Evolutionary conservation across 2,888 invertebrate species (phyloP).

Genomic region (Dicyrtoma fusca): DNA sequence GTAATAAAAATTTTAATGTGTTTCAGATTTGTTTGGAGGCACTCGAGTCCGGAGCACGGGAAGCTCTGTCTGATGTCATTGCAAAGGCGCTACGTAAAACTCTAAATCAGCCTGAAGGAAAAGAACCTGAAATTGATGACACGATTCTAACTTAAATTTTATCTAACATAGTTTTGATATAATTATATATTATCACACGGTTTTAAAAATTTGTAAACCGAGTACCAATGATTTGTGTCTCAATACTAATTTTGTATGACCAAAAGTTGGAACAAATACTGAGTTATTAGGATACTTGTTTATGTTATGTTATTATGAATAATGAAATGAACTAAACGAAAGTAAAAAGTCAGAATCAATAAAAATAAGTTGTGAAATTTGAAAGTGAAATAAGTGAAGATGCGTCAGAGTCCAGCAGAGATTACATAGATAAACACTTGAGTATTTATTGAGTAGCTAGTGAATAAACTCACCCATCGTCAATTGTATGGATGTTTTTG

Average conservation of each 20-base stretch:
- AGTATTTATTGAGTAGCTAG: constrained; percentile 23
- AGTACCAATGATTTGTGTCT: background rate
- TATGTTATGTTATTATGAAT: background rate
- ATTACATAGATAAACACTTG: constrained; percentile 27
- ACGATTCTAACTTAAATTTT: constrained; percentile 78
- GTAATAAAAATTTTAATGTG: constrained; percentile 34
- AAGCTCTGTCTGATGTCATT: constrained; percentile 85
- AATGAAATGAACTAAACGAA: no score
- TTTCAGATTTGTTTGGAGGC: constrained; percentile 74
- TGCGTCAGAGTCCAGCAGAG: no score
- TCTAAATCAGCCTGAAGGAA: constrained; percentile 75
- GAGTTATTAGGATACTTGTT: background rate
- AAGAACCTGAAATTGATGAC: constrained; percentile 90
- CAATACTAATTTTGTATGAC: background rate
- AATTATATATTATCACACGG: background rate
- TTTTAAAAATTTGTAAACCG: background rate
- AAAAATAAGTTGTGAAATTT: background rate
- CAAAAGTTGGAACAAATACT: background rate
- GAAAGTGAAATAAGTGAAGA: no score
- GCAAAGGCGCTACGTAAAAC: constrained; percentile 83
- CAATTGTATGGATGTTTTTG: no score
- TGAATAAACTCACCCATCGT: no score
- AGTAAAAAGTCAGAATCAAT: no score
- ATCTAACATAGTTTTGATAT: background rate
- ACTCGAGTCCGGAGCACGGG: constrained; percentile 84